Evolutionary conservation across 2,797 vertebrate genomes (phyloP).

Genomic region (Cyclura pinguis): DNA sequence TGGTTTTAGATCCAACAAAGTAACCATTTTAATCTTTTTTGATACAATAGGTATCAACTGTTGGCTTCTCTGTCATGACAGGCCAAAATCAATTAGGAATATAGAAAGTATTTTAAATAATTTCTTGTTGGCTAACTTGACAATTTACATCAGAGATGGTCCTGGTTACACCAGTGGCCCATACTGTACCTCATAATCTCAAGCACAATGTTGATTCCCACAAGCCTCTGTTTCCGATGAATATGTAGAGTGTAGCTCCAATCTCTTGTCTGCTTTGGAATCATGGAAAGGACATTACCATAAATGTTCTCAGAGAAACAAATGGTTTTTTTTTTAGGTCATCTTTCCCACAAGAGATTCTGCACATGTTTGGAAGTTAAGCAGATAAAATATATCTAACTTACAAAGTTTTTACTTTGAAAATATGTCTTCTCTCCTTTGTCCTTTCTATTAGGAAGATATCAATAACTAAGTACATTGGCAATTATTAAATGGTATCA

Average conservation of each 20-base stretch:
- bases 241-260: neutral
- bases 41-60: neutral
- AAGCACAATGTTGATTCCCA: neutral
- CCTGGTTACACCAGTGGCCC: neutral
- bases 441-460: neutral
- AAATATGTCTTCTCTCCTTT: neutral
- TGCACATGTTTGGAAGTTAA: no score
- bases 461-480: neutral
- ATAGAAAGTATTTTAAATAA: neutral
- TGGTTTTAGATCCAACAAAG: neutral
- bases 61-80: neutral
- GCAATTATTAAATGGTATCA: fast-evolving
- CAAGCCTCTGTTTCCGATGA: neutral
- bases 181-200: neutral
- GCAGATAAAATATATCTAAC: no score
- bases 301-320: neutral
- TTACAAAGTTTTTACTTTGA: neutral
- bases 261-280: neutral
- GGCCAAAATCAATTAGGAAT: neutral
- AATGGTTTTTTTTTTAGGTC: no score
- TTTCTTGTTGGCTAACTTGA: neutral
- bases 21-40: neutral
- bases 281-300: neutral
- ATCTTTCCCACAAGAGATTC: no score
- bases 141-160: neutral